Evolutionary conservation across 2,888 invertebrate genomes (phyloP).

Genomic region (Zootermopsis nevadensis): DNA sequence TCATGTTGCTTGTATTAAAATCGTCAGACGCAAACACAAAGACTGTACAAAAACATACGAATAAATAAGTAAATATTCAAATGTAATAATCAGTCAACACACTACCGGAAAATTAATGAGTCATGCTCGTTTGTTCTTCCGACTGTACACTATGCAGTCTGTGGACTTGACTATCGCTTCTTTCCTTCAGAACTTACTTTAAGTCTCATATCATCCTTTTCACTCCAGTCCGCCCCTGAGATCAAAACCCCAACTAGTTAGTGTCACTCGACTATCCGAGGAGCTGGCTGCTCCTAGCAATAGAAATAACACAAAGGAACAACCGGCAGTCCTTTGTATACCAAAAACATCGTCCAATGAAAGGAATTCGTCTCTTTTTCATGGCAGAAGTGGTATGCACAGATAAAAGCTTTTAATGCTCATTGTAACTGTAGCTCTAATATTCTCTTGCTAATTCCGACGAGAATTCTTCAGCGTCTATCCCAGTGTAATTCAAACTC

Average conservation of each 20-base stretch:
- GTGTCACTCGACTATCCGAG: neutral
- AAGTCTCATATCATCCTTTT: too few species aligned
- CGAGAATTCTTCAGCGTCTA: neutral
- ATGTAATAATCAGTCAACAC: too few species aligned
- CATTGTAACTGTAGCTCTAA: neutral
- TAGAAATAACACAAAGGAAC: constrained; percentile 30
- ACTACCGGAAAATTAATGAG: too few species aligned
- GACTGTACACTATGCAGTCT: too few species aligned
- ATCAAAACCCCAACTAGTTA: neutral
- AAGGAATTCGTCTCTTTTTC: constrained; percentile 24
- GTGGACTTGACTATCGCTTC: too few species aligned
- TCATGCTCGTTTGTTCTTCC: too few species aligned
- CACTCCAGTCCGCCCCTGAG: neutral
- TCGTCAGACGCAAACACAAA: too few species aligned
- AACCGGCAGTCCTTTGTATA: constrained; percentile 28
- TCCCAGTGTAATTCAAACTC: neutral
- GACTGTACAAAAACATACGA: too few species aligned
- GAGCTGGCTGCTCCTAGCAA: constrained; percentile 15
- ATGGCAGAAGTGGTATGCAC: constrained; percentile 14
- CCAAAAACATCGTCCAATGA: constrained; percentile 20
- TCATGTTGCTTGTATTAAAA: too few species aligned
- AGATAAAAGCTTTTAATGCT: constrained; percentile 9
- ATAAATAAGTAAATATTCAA: too few species aligned
- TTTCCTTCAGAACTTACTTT: too few species aligned
- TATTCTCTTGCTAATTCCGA: constrained; percentile 28